Evolutionary conservation across 2,888 invertebrate genomes (phyloP).

Genomic region (Erebia palarica): DNA sequence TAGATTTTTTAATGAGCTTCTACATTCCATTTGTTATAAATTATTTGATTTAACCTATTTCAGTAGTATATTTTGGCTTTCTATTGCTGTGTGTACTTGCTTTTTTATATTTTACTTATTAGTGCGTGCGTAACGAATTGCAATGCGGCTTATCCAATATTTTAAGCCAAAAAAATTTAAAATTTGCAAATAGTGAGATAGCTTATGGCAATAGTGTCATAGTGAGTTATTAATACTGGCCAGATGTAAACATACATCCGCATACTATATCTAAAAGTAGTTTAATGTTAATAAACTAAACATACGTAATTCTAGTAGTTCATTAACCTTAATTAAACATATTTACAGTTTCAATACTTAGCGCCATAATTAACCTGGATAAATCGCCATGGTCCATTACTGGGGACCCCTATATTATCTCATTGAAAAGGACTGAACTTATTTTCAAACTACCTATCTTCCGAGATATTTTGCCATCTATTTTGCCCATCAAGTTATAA

Average conservation of each 20-base stretch:
- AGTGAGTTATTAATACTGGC: slow-evolving; percentile 41
- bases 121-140: not conserved
- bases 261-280: slow-evolving; percentile 11
- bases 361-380: not conserved
- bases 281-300: not conserved
- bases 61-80: too few species aligned
- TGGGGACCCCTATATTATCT: not conserved
- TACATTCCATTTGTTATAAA: not conserved
- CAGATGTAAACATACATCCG: slow-evolving; percentile 37
- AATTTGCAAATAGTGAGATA: slow-evolving; percentile 22
- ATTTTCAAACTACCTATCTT: not conserved
- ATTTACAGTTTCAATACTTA: slow-evolving; percentile 19
- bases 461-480: not conserved
- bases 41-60: not conserved
- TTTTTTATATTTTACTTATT: too few species aligned
- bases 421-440: not conserved
- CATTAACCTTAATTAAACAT: not conserved
- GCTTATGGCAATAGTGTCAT: slow-evolving; percentile 35
- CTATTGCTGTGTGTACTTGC: too few species aligned
- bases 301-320: slow-evolving; percentile 8
- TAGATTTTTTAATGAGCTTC: not conserved
- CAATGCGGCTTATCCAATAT: not conserved
- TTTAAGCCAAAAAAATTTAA: slow-evolving; percentile 13
- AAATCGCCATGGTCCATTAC: not conserved
- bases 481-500: not conserved